A percentile compares a stretch with the other conserved stretches of the same genome.
Conservation (phyloP, 1,140 invertebrate genomes). For the Geopemphigus sp. region DNA sequence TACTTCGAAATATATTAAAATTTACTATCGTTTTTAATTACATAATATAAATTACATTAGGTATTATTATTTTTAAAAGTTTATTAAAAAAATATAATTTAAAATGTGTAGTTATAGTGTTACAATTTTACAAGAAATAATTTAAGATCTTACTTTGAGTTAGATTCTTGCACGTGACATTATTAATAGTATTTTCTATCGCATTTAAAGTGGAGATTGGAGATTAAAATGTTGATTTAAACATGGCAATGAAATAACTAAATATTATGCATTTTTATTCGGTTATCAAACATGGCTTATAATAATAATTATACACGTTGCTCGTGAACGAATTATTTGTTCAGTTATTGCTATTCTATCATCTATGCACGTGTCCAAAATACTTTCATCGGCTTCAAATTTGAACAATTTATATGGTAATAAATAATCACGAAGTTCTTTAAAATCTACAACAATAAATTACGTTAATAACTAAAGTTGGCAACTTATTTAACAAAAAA, state of each 20-base stretch:
- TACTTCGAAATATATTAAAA: too few relatives aligned
- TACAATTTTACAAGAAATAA: neutral
- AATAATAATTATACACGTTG: constrained; percentile 59
- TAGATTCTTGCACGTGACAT: neutral
- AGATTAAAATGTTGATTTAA: constrained; percentile 93
- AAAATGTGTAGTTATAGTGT: too few relatives aligned
- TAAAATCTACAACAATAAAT: constrained; percentile 58
- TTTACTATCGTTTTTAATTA: too few relatives aligned
- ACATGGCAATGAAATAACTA: constrained; percentile 84
- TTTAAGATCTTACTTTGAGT: neutral
- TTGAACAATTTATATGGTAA: constrained; percentile 57
- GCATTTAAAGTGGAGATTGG: constrained; percentile 63
- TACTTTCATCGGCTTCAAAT: constrained; percentile 58
- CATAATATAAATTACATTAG: too few relatives aligned
- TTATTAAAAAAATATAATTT: too few relatives aligned
- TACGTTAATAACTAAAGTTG: constrained; percentile 28
- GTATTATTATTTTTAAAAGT: too few relatives aligned
- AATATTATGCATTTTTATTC: constrained; percentile 48
- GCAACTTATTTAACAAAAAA: neutral
- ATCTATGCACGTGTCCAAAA: constrained; percentile 66
- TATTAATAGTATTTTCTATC: too few relatives aligned
- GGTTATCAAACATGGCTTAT: neutral
- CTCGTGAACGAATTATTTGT: constrained; percentile 90
- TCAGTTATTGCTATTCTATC: constrained; percentile 92
- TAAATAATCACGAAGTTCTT: constrained; percentile 58